Conservation (phyloP, 1,140 invertebrate genomes). For the Mya arenaria region DNA sequence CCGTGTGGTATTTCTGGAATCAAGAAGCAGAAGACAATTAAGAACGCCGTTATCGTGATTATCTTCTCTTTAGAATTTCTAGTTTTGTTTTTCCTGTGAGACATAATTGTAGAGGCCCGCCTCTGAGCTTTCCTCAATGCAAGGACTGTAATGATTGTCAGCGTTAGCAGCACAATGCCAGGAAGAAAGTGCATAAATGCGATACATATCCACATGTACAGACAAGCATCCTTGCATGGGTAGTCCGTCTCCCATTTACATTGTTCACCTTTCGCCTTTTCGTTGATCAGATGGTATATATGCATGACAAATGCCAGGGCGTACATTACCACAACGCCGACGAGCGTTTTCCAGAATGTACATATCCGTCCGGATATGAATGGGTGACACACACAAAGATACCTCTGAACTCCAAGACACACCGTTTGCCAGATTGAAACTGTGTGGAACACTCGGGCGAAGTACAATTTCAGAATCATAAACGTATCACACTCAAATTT, state of each 20-base stretch:
- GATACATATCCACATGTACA: slow-evolving; percentile 46
- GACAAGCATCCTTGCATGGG: slow-evolving; percentile 25
- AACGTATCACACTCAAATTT: not conserved
- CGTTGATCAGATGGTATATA: slow-evolving; percentile 33
- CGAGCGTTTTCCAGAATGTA: slow-evolving; percentile 43
- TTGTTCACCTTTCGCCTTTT: not conserved
- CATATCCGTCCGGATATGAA: slow-evolving; percentile 39
- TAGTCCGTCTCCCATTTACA: slow-evolving; percentile 24
- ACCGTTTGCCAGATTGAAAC: slow-evolving; percentile 52
- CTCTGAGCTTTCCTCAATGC: not conserved
- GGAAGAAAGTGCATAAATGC: slow-evolving; percentile 26
- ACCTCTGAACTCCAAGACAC: slow-evolving; percentile 30
- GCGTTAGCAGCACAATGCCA: slow-evolving; percentile 13
- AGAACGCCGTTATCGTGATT: slow-evolving; percentile 21
- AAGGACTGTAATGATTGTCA: slow-evolving; percentile 13
- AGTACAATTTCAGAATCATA: slow-evolving; percentile 30
- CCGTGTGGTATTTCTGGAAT: slow-evolving; percentile 48
- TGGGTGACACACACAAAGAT: slow-evolving; percentile 51
- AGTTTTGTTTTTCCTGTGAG: not conserved
- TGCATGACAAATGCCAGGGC: not conserved
- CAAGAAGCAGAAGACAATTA: slow-evolving; percentile 42
- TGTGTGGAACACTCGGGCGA: slow-evolving; percentile 42
- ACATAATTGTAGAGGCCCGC: slow-evolving; percentile 17
- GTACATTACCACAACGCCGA: slow-evolving; percentile 14
- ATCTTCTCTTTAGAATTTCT: slow-evolving; percentile 11